Base-by-base conservation (phyloP, 2,113 vertebrate species). In the Ptychochromis oligacanthus region DNA sequence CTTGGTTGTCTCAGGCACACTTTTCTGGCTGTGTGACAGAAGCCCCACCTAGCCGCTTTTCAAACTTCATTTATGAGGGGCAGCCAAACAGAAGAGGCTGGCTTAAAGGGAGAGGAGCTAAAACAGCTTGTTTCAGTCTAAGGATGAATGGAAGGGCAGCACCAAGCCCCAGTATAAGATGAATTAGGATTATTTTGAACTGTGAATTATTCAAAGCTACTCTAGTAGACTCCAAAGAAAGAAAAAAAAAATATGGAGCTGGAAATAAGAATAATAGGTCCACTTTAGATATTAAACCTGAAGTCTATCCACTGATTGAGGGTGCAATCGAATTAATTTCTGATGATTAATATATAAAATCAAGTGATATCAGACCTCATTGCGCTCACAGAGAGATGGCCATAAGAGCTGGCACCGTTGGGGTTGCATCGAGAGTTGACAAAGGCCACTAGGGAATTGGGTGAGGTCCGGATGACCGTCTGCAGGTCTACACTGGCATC, bases 401-500 rank as follows among this genome's bases (percentile, higher is more conserved):
- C 98, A 0, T 99, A 99, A 74, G 98, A 99, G 60, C 98, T 97
- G 31, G 95, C 91, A 0, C 96, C 93, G 1, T 93, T 95, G 2
- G 97, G 96, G 80, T 97, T 93, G 1, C 98, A 99, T 89, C 97
- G 97, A 2, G 98, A 96, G 95, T 98, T 99, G 91, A 99, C 97
- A 86, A 98, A 99, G 3, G 98, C 98, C 46, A 99, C 97, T 0
- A 99, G 95, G 38, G 98, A 99, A 95, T 97, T 99, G 77, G 98
- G 98, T 0, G 98, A 99, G 17, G 98, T 99, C 49, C 98, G 96
- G 91, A 99, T 99, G 36, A 99, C 97, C 0, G 97, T 99, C 95
- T 99, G 98, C 77, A 99, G 96, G 92, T 99, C 98, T 3, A 99
- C 95, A 67, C 97, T 99, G 83, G 97, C 96, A 18, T 99, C 98